Evolutionary conservation across 2,113 vertebrate species (phyloP).

Genomic region (Platichthys stellatus): DNA sequence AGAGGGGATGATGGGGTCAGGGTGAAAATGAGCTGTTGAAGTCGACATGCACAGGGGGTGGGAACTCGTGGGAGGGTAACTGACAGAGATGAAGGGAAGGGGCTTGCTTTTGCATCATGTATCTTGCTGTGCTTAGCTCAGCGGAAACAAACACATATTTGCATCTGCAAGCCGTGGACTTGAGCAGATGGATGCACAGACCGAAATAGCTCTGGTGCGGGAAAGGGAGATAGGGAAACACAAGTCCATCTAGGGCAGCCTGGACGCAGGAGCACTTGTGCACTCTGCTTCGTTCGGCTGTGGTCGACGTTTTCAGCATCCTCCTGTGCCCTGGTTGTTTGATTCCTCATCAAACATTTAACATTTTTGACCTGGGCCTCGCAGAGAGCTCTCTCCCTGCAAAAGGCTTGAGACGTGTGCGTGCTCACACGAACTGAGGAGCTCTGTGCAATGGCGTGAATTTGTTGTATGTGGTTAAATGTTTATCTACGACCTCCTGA

Average conservation of each 20-base stretch:
- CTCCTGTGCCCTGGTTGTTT: constrained; percentile 38
- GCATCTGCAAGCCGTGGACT: constrained; percentile 37
- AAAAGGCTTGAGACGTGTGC: neutral
- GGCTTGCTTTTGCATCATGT: constrained; percentile 2
- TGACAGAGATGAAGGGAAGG: constrained; percentile 11
- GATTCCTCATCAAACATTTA: constrained; percentile 56
- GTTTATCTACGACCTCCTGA: constrained; percentile 32
- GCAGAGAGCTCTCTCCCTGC: neutral
- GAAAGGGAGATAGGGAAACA: constrained; percentile 24
- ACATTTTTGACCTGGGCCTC: constrained; percentile 43
- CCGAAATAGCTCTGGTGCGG: constrained; percentile 47
- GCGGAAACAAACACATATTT: constrained; percentile 9
- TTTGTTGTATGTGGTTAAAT: constrained; percentile 19
- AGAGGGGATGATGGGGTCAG: neutral
- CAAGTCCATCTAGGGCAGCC: constrained; percentile 45
- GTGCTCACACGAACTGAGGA: neutral
- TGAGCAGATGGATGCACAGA: constrained; percentile 52
- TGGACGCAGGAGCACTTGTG: constrained; percentile 22
- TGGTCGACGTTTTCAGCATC: constrained; percentile 30
- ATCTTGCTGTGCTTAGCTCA: constrained; percentile 32
- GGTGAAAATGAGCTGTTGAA: constrained; percentile 15
- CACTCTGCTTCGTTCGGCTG: constrained; percentile 43
- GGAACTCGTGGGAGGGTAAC: constrained; percentile 22
- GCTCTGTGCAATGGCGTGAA: constrained; percentile 16
- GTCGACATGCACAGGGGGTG: constrained; percentile 14